Conservation (phyloP, 2,888 invertebrate species). For the Blastobasis lacticolella region DNA sequence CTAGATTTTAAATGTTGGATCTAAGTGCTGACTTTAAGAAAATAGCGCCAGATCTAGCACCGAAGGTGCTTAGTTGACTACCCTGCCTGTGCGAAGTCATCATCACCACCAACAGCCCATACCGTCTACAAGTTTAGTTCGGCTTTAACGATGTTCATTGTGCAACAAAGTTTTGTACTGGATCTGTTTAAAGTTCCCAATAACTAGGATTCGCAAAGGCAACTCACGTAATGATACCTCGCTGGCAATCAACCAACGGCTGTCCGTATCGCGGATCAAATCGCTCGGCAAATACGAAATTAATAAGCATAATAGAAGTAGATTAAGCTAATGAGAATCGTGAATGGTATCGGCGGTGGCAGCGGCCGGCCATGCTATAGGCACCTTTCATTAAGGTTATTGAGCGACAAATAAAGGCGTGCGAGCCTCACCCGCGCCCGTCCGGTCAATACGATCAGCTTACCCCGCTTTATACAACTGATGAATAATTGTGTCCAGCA, state of each 20-base stretch:
- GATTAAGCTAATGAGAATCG: not conserved
- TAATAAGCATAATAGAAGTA: not conserved
- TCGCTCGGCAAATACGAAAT: not conserved
- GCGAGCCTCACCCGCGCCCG: conserved; percentile 13
- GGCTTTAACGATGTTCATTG: too few species aligned
- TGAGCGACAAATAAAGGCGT: conserved; percentile 44
- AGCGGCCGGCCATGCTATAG: not conserved
- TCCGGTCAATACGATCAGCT: conserved; percentile 62
- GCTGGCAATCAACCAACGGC: not conserved
- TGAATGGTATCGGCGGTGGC: not conserved
- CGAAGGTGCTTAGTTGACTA: too few species aligned
- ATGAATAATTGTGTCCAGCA: conserved; percentile 69
- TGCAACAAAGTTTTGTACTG: too few species aligned
- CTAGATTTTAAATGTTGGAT: too few species aligned
- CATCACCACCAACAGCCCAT: too few species aligned
- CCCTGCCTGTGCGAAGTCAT: too few species aligned
- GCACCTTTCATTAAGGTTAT: conserved; percentile 35
- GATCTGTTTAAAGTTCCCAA: too few species aligned
- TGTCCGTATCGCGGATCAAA: not conserved
- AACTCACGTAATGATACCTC: not conserved
- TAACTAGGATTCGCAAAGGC: too few species aligned
- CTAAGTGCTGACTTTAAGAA: too few species aligned
- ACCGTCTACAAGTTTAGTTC: too few species aligned
- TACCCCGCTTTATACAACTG: conserved; percentile 61
- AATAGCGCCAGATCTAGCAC: too few species aligned